Conservation (phyloP, 2,113 vertebrate genomes). For the Scytalopus superciliaris region DNA sequence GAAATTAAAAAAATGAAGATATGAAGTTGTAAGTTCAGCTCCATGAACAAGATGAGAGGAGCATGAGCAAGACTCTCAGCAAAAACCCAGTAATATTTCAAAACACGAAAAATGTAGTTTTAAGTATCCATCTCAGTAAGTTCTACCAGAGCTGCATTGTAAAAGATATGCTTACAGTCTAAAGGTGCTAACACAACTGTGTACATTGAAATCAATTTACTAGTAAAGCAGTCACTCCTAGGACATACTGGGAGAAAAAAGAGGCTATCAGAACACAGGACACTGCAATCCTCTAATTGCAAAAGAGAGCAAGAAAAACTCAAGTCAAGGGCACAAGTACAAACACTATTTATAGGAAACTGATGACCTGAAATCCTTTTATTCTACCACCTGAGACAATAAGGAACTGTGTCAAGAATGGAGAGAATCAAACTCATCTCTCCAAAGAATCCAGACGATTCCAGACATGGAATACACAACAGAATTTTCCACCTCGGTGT, state of each 20-base stretch:
- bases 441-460: not conserved
- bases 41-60: not conserved
- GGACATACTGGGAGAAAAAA: not conserved
- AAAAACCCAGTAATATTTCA: not conserved
- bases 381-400: slow-evolving; percentile 34
- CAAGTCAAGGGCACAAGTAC: slow-evolving; percentile 41
- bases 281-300: not conserved
- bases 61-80: not conserved
- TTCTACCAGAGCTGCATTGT: not conserved
- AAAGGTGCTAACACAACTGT: not conserved
- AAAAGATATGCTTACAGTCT: not conserved
- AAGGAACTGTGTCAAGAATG: not conserved
- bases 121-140: not conserved
- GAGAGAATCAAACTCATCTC: not conserved
- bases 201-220: not conserved
- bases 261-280: not conserved
- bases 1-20: not conserved
- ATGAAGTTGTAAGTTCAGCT: not conserved
- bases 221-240: not conserved
- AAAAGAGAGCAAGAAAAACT: not conserved
- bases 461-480: not conserved
- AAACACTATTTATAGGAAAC: slow-evolving; percentile 38
- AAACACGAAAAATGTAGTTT: not conserved
- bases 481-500: not conserved
- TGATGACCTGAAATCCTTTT: slow-evolving; percentile 26